Evolutionary conservation across 2,888 invertebrate genomes (phyloP), one percentile per base, ranked within the genome.

Genomic region (Leptarthrus brevirostris): DNA sequence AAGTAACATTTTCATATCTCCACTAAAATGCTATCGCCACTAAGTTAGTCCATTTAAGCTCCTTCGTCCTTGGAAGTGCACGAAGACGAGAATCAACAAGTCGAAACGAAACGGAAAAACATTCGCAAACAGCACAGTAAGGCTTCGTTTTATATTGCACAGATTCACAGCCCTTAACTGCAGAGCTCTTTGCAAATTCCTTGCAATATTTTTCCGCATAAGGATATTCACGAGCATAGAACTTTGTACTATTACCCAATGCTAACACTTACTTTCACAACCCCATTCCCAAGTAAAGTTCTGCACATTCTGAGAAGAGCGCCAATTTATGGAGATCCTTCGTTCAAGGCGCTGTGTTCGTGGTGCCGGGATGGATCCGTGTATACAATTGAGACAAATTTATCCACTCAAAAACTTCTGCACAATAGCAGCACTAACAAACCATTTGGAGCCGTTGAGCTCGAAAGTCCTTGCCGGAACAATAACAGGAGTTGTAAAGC

Each of bases 381-480:
- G 12, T 30, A 1, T 18, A 71, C 70, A 71, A 71, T 71, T 53
- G 70, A 22, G 40, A 71, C 36, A 53, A 71, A 71, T 71, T 36
- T 18, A 22, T 71, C 36, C 54, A 71, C 36, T 71, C 26, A 49
- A 24, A 71, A 71, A 71, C 54, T 71, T 54, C 22, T 2, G 54
- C 22, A 71, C 71, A 71, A 71, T 69, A 52, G 69, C 22, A 20
- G 40, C 69, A 52, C 49, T 69, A 69, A 69, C 52, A 52, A 69
- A 52, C 69, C 69, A 26, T 49, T 22, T 47, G 47, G 14, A 66
- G 14, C 26, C 26, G 44, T 26, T 34, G 20, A 69, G 24, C 30
- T 14, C n/a, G 52, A 69, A 52, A 69, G 14, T 34, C 52, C 52
- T 69, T 69, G 30, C n/a, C n/a, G n/a, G 49, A 24, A 49, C 30